phyloP scores from a whole-genome alignment of 2,113 vertebrate species.

The Nestor notabilis region DNA sequence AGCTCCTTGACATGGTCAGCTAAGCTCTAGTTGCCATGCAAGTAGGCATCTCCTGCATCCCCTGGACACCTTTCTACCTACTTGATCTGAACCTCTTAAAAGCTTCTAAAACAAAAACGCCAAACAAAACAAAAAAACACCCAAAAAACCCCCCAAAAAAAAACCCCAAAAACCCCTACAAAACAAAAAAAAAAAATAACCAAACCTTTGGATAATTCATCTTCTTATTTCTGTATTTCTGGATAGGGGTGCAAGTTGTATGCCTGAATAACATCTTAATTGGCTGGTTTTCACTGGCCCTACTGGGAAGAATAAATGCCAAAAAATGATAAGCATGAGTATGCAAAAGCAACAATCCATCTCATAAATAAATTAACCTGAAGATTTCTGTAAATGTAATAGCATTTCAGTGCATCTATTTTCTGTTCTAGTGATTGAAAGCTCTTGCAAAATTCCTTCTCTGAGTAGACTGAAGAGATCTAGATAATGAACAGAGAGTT shows the following conservation, averaged over 20 bases:
- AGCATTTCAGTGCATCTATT: conserved; percentile 8
- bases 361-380: conserved; percentile 47
- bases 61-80: not conserved
- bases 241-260: not conserved
- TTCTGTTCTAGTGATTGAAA: not conserved
- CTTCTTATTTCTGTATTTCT: not conserved
- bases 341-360: conserved; percentile 6
- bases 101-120: not conserved
- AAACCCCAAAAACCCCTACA: too few relatives aligned
- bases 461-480: not conserved
- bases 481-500: not conserved
- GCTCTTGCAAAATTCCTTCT: not conserved
- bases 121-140: too few relatives aligned
- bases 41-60: not conserved
- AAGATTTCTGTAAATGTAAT: not conserved
- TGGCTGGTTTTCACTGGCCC: not conserved
- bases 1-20: not conserved
- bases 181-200: too few relatives aligned
- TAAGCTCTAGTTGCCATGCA: not conserved
- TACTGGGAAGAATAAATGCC: conserved; percentile 16
- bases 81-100: not conserved
- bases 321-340: conserved; percentile 11
- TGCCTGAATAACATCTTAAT: not conserved
- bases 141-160: too few relatives aligned
- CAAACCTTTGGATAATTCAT: not conserved